Percentiles rank a stretch among this genome's conserved stretches.
phyloP scores from a whole-genome alignment of 2,797 vertebrate genomes.

The Neosilurus mollespiculum region DNA sequence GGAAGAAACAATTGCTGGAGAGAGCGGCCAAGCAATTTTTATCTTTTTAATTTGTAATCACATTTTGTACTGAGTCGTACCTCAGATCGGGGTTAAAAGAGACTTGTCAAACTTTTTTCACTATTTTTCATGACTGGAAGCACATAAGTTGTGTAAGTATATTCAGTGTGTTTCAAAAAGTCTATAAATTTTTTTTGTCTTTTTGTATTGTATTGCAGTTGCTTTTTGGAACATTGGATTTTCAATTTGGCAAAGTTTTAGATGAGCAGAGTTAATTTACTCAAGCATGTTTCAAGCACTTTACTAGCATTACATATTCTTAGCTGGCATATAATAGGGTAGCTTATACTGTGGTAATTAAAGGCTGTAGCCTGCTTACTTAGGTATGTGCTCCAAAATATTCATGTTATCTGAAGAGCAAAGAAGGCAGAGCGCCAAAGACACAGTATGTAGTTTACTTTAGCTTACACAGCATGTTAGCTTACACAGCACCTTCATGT shows the following conservation, averaged over 20 bases:
- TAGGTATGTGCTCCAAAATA: background rate
- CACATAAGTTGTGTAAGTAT: background rate
- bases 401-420: background rate
- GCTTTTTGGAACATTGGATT: background rate
- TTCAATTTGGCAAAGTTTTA: background rate
- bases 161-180: background rate
- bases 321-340: background rate
- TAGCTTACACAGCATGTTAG: no score
- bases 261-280: background rate
- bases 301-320: background rate
- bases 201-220: background rate
- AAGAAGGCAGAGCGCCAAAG: background rate
- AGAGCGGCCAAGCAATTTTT: background rate
- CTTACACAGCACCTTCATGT: background rate
- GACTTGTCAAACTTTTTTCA: background rate
- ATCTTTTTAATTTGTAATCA: background rate
- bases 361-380: background rate
- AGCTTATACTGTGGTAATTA: background rate
- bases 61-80: background rate
- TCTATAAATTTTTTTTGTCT: no score
- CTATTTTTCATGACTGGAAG: background rate
- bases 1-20: background rate
- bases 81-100: background rate
- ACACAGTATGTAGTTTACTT: background rate
- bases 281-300: background rate